Conservation (phyloP, 2,113 vertebrate species). For the Corythornis cristatus region DNA sequence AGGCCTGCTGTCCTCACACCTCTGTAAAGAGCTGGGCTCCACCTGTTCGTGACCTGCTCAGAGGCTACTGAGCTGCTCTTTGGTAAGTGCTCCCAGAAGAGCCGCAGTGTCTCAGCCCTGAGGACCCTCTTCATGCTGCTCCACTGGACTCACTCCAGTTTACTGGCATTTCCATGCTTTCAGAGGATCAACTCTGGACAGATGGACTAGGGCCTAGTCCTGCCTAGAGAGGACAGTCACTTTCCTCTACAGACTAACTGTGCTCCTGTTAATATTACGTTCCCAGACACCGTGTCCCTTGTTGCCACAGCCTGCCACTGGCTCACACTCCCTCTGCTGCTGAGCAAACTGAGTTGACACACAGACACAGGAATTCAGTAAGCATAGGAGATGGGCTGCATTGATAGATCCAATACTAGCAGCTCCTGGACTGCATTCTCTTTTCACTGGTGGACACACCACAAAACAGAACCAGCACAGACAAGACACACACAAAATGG, state of each 20-base stretch:
- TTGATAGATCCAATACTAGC: not conserved
- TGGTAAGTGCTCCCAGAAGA: not conserved
- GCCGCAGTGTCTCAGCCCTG: rapidly evolving
- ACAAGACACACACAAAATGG: not conserved
- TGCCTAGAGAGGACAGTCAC: not conserved
- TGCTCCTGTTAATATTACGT: not conserved
- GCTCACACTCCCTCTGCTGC: not conserved
- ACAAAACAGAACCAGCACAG: not conserved
- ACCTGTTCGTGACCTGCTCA: not conserved
- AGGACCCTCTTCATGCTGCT: rapidly evolving
- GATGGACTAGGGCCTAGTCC: not conserved
- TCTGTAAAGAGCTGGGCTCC: not conserved
- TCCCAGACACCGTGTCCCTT: not conserved
- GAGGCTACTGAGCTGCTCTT: not conserved
- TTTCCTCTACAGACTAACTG: not conserved
- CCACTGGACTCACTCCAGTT: rapidly evolving
- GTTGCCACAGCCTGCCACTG: not conserved
- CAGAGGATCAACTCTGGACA: not conserved
- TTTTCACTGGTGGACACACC: not conserved
- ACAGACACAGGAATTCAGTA: not conserved
- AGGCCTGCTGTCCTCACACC: not conserved
- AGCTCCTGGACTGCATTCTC: not conserved
- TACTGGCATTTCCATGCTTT: not conserved
- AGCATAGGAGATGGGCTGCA: not conserved
- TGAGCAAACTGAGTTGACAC: not conserved